Evolutionary conservation across 2,797 vertebrate species (phyloP).

Genomic region (Morelia viridis): DNA sequence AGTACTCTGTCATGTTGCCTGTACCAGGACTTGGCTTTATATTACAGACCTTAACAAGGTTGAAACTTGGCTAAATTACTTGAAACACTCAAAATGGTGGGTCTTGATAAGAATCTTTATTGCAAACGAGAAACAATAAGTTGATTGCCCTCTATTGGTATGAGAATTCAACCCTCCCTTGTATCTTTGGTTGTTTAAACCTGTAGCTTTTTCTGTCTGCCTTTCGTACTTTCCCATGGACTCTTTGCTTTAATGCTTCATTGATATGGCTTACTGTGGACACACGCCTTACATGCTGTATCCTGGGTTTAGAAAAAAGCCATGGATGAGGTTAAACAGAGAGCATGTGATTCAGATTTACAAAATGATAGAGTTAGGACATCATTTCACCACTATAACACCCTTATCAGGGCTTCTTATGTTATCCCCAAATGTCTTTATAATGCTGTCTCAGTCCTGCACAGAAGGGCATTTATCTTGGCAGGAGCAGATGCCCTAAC

Average conservation of each 20-base stretch:
- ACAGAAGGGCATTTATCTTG: not conserved
- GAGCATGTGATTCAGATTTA: not conserved
- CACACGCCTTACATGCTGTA: not conserved
- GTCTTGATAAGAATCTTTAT: not conserved
- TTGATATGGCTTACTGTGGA: not conserved
- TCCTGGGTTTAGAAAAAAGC: not conserved
- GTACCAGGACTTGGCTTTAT: not conserved
- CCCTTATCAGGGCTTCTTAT: not conserved
- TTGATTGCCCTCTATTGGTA: not conserved
- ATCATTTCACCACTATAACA: not conserved
- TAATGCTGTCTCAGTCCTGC: not conserved
- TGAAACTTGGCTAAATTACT: not conserved
- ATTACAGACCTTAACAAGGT: not conserved
- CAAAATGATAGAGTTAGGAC: not conserved
- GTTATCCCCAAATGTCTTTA: not conserved
- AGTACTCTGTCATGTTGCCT: not conserved
- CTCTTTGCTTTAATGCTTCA: not conserved
- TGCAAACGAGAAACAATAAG: not conserved
- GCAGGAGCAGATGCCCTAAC: not conserved
- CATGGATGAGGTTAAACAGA: not conserved
- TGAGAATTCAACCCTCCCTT: not conserved
- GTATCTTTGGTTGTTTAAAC: not conserved
- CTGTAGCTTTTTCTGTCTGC: not conserved
- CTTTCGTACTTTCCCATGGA: not conserved
- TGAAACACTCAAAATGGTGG: not conserved